A percentile compares a stretch with the other conserved stretches of the same genome.
Evolutionary conservation across 2,888 invertebrate species (phyloP).

Genomic region (Pseudococcus viburni): DNA sequence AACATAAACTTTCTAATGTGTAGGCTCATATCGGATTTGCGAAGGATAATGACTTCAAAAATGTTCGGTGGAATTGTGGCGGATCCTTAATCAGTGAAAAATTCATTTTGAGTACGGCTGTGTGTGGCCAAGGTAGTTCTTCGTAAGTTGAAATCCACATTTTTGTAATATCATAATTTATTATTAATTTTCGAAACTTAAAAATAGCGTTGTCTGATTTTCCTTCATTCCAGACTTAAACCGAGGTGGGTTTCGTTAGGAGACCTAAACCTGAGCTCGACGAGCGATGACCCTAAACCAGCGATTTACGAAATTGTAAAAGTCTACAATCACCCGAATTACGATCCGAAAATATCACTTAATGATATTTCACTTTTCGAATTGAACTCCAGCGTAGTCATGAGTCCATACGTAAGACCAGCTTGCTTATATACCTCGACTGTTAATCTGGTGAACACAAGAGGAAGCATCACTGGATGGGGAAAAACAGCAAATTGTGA

Average conservation of each 20-base stretch:
- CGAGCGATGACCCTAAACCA: conserved; percentile 73
- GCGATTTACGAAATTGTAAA: conserved; percentile 74
- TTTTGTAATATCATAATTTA: no score
- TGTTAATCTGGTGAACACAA: background rate
- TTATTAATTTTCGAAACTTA: no score
- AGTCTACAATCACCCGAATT: conserved; percentile 64
- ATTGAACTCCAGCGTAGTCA: background rate
- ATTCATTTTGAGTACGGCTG: conserved; percentile 33
- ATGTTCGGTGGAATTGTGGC: background rate
- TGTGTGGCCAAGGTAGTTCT: background rate
- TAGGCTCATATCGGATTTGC: conserved; percentile 36
- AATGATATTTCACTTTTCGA: conserved; percentile 28
- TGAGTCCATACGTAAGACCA: conserved; percentile 25
- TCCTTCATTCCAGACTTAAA: background rate
- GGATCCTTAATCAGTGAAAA: conserved; percentile 53
- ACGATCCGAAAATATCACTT: background rate
- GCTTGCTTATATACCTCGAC: conserved; percentile 22
- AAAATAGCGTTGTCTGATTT: background rate
- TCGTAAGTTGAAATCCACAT: background rate
- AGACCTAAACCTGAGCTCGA: conserved; percentile 72
- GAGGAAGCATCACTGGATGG: conserved; percentile 11
- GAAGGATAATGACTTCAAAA: background rate
- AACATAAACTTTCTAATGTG: background rate
- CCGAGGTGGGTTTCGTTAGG: conserved; percentile 56
- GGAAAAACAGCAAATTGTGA: background rate